Evolutionary conservation across 2,888 invertebrate species (phyloP), one percentile per base, ranked within the genome.

Genomic region (Dynastes hyllus): DNA sequence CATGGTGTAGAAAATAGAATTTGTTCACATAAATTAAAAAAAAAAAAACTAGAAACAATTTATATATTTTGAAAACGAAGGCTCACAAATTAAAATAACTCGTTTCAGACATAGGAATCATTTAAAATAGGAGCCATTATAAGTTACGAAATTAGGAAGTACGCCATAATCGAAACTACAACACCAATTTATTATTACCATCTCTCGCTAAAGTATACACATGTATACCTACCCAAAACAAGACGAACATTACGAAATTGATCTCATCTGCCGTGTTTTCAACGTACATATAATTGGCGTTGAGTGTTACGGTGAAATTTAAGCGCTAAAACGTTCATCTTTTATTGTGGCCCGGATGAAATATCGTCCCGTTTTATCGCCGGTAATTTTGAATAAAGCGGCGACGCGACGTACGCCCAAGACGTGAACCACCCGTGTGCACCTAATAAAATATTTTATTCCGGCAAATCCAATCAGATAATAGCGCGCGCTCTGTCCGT

Each of bases 351-450:
- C 5, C 55, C 22, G 8, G 55, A 16, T 58, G 22, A 58, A 16
- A 65, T 37, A 65, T 37, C n/a, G n/a, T 32, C 61, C 65, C 32
- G 65, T n/a, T 65, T 37, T 50, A 53, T 13, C 70, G 70, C 22
- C 70, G 29, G 22, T 13, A 51, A 53, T 40, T 37, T 40, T 29
- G 32, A 78, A 78, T 79, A 81, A 76, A 75, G n/a, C 70, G 63
- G 65, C 32, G 16, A 65, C 29, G 29, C 29, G 22, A 29, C 37
- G 55, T 58, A 16, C 55, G 11, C 45, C 45, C 45, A 1, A 45
- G 45, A 45, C 8, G 11, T 8, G 32, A 37, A 45, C 45, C 45
- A 45, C 45, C 45, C 45, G 45, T 58, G 16, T 58, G 55, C 55
- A 58, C 22, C 55, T 58, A 67, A 22, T 67, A 69, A 69, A 69